phyloP scores from a whole-genome alignment of 2,113 vertebrate species.

The Tichodroma muraria region DNA sequence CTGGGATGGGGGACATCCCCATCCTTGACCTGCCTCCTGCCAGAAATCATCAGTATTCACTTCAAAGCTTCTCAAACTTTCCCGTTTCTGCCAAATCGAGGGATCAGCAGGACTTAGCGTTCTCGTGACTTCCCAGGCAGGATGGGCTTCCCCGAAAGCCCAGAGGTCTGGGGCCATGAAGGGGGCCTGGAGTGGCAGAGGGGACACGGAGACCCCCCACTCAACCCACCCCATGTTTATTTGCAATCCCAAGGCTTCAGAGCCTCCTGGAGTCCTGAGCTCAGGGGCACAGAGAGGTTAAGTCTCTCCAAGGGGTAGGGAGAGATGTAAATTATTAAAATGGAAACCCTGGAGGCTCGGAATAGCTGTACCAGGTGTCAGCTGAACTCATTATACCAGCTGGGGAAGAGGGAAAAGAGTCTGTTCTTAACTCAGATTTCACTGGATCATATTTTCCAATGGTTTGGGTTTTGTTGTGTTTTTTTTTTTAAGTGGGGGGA shows the following conservation, averaged over 20 bases:
- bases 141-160: background rate
- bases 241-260: background rate
- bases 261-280: background rate
- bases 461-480: background rate
- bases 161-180: background rate
- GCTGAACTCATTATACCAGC: background rate
- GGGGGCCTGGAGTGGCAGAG: background rate
- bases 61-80: background rate
- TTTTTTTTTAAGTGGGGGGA: background rate
- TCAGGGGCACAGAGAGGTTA: background rate
- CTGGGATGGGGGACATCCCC: background rate
- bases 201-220: accelerated
- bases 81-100: background rate
- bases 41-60: background rate
- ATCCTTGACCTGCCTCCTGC: accelerated
- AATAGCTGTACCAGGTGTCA: background rate
- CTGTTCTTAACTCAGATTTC: background rate
- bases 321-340: constrained; percentile 33
- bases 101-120: constrained; percentile 12
- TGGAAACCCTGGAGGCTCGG: constrained; percentile 6
- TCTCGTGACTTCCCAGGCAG: background rate
- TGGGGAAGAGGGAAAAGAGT: background rate
- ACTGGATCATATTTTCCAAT: background rate
- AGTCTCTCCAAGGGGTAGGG: background rate
- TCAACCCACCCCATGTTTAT: background rate